Evolutionary conservation across 2,797 vertebrate species (phyloP).

Genomic region (Crypturellus tataupa): DNA sequence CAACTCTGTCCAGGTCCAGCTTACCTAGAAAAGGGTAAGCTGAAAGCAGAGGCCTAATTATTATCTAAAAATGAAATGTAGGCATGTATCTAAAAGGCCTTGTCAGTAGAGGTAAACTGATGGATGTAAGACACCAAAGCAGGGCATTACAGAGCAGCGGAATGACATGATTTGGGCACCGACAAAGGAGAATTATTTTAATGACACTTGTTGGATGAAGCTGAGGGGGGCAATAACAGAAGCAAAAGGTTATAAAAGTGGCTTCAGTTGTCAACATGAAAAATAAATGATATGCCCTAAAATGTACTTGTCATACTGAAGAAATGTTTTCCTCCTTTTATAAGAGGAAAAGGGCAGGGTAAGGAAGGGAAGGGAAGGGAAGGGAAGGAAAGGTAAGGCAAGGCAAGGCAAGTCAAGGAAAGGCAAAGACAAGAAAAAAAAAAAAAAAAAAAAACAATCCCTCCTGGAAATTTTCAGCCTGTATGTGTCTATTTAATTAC

Average conservation of each 20-base stretch:
- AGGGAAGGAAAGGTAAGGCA: too few species aligned
- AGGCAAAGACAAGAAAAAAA: not conserved
- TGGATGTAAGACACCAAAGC: not conserved
- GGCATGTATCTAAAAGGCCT: slow-evolving; percentile 4
- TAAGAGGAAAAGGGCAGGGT: not conserved
- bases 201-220: slow-evolving; percentile 15
- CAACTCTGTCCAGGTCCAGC: not conserved
- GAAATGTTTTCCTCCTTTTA: not conserved
- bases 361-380: not conserved
- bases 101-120: slow-evolving; percentile 5
- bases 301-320: slow-evolving; percentile 47
- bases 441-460: not conserved
- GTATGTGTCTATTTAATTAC: slow-evolving; percentile 17
- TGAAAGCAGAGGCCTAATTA: slow-evolving; percentile 13
- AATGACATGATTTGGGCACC: slow-evolving; percentile 1
- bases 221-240: slow-evolving; percentile 9
- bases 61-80: slow-evolving; percentile 26
- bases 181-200: slow-evolving; percentile 38
- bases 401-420: not conserved
- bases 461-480: slow-evolving; percentile 9
- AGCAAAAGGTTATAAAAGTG: slow-evolving; percentile 35
- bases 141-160: not conserved
- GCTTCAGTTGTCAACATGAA: slow-evolving; percentile 23
- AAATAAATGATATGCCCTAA: slow-evolving; percentile 9
- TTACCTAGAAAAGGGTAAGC: slow-evolving; percentile 4